Base-by-base conservation (phyloP, 2,113 vertebrate species). In the Cynoglossus semilaevis region DNA sequence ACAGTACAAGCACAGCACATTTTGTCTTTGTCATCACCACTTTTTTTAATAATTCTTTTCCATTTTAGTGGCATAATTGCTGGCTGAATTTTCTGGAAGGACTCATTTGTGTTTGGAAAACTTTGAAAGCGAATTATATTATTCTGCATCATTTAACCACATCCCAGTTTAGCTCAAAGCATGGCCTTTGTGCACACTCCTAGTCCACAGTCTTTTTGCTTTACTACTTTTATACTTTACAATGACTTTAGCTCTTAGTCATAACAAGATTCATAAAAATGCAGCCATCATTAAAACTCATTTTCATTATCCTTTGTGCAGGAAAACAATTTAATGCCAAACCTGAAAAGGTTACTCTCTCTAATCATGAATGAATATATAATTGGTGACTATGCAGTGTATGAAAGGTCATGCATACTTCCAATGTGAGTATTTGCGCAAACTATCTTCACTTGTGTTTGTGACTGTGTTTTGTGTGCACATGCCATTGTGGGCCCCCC, bases 61-160 rank as follows among this genome's bases (percentile, higher is more conserved):
- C 53, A 58, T 54, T 76, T 76, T 70, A 57, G 48, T 52, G 22
- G 41, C 6, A 15, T 67, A 77, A 72, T 72, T 61, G 36, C 50
- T 76, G 65, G 67, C 70, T 69, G 38, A 5, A 29, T 63, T 36
- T 41, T 15, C 35, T 81, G 69, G 68, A 79, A 79, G 71, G 44
- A 56, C 38, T 60, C 41, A 38, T 22, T 7, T 68, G 51, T 67
- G 40, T 79, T 76, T 64, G 55, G 51, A 67, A 58, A 71, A 57
- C 54, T 67, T 74, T 63, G 17, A 77, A 61, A 72, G 60, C 67
- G 63, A 41, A 63, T 76, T 58, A 64, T 67, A 70, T 44, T 56
- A 76, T 73, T 70, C 52, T 64, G 70, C 50, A 71, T 16, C 56
- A 75, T 71, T 73, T 62, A 37, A 82, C 72, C 67, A 1, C 84